Conservation (phyloP, 2,888 invertebrate species). For the Apodemia arnacis region DNA sequence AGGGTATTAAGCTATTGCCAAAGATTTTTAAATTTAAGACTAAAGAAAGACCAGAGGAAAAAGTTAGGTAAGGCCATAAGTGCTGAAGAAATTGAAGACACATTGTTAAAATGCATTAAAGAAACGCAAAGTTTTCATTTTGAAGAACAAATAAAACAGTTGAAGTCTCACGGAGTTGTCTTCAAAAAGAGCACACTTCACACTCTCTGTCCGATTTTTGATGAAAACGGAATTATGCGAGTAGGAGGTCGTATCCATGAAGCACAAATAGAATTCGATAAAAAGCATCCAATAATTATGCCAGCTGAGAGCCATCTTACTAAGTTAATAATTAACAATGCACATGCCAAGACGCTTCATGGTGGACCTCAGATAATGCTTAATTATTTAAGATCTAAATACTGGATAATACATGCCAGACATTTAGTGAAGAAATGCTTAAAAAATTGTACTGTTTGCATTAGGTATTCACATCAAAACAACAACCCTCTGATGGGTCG, state of each 20-base stretch:
- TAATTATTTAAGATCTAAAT: neutral
- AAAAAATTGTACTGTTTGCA: too few relatives aligned
- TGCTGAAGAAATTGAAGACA: too few relatives aligned
- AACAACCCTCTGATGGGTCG: too few relatives aligned
- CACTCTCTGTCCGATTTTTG: constrained; percentile 66
- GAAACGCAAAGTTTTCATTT: neutral
- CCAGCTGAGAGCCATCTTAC: constrained; percentile 59
- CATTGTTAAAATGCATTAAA: neutral
- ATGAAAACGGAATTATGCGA: constrained; percentile 68
- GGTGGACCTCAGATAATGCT: neutral
- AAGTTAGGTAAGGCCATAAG: too few relatives aligned
- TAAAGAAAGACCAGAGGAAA: neutral
- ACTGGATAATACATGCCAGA: too few relatives aligned
- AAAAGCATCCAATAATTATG: constrained; percentile 81
- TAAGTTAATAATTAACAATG: constrained; percentile 57
- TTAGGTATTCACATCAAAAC: too few relatives aligned
- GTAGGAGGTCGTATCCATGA: constrained; percentile 79
- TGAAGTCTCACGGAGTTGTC: neutral
- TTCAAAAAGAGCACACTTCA: neutral
- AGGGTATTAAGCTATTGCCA: neutral
- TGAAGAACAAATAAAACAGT: neutral
- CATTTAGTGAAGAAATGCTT: too few relatives aligned
- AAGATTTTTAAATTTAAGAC: neutral
- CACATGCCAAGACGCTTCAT: neutral
- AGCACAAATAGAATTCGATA: constrained; percentile 39